phyloP scores from a whole-genome alignment of 2,888 invertebrate species.

The Stenodema calcarata region DNA sequence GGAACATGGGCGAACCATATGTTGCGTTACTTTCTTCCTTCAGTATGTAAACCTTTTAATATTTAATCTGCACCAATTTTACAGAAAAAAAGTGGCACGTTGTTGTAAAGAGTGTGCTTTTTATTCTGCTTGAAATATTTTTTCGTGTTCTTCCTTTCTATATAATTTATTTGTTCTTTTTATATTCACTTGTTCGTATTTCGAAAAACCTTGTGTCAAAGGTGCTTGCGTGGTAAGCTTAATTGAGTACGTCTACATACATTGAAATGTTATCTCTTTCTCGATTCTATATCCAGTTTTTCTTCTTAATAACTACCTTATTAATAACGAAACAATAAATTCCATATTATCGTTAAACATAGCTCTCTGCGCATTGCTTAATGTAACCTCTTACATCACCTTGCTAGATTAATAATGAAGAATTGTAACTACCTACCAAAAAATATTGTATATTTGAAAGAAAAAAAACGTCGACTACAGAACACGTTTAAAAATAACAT shows the following conservation, averaged over 20 bases:
- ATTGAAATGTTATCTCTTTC: neutral
- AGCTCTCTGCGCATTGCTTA: neutral
- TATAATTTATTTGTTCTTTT: neutral
- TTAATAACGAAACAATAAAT: neutral
- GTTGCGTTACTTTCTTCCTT: neutral
- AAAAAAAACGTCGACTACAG: neutral
- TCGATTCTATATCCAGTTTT: neutral
- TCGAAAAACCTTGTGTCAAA: neutral
- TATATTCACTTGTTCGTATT: neutral
- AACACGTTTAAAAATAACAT: neutral
- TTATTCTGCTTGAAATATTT: no score
- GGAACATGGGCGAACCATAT: neutral
- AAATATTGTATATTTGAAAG: neutral
- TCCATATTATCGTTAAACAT: neutral
- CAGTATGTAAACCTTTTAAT: neutral
- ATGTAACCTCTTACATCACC: neutral
- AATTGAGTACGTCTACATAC: neutral
- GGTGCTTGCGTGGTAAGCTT: neutral
- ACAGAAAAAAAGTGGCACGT: neutral
- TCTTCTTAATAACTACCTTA: neutral
- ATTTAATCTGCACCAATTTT: neutral
- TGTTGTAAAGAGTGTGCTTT: neutral
- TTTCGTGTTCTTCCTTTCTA: no score
- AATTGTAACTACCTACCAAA: neutral
- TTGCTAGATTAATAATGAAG: neutral